These are phyloP conservation scores for Drosophila sp. DNA, from an alignment of 1,140 invertebrate genomes.

Conservation along the genomic window DNA sequence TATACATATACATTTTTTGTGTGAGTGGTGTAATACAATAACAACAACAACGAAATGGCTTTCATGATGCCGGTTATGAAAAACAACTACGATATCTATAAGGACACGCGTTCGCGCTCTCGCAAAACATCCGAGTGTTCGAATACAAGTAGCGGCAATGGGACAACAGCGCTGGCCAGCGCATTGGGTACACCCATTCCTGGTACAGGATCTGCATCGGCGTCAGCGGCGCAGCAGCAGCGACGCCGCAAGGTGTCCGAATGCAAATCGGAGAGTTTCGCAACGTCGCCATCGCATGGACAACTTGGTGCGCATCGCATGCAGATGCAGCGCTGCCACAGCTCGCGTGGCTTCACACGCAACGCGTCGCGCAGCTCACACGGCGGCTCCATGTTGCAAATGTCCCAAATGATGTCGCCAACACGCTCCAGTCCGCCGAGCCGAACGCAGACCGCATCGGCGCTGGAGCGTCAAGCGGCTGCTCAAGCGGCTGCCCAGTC, in stretches of 20 bases:
- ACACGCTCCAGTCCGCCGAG: constrained; percentile 85
- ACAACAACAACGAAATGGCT: constrained; percentile 88
- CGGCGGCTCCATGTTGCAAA: constrained; percentile 86
- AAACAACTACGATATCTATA: constrained; percentile 96
- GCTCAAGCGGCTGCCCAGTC: constrained; percentile 80
- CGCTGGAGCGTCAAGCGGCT: constrained; percentile 85
- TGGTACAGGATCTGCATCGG: constrained; percentile 59
- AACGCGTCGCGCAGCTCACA: constrained; percentile 87
- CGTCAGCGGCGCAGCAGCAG: constrained; percentile 52
- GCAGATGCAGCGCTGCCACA: constrained; percentile 85
- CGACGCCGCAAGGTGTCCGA: constrained; percentile 92
- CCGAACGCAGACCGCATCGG: constrained; percentile 66
- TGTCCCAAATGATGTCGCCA: constrained; percentile 87
- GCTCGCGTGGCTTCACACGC: constrained; percentile 85
- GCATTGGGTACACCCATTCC: constrained; percentile 71
- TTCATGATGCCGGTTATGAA: constrained; percentile 97
- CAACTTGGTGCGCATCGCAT: constrained; percentile 85
- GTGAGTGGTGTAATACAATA: neutral
- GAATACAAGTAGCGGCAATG: constrained; percentile 74
- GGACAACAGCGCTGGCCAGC: constrained; percentile 74
- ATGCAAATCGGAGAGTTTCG: constrained; percentile 91
- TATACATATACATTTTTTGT: constrained; percentile 23
- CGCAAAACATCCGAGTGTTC: constrained; percentile 90
- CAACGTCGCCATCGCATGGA: constrained; percentile 89
- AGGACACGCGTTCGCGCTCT: constrained; percentile 88